A percentile compares a stretch with the other conserved stretches of the same genome.
Evolutionary conservation across 2,113 vertebrate species (phyloP).

Genomic region (Tapirus terrestris): DNA sequence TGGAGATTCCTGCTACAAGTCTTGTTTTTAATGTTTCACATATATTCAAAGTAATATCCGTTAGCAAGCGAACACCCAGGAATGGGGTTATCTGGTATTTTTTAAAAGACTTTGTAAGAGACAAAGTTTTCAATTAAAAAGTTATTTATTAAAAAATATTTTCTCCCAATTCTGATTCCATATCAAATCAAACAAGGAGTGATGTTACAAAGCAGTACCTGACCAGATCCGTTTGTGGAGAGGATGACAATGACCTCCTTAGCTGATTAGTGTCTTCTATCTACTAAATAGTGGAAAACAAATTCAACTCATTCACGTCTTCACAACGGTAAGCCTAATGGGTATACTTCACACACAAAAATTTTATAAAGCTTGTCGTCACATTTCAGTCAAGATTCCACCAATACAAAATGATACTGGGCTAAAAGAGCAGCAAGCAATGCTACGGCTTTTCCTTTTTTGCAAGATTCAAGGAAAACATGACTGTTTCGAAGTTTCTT

Average conservation of each 20-base stretch:
- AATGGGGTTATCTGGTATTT: neutral
- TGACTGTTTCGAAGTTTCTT: neutral
- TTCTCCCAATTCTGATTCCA: constrained; percentile 19
- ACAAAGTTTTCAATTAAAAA: constrained; percentile 47
- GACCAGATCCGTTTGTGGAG: neutral
- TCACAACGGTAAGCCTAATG: neutral
- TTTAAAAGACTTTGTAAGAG: constrained; percentile 9
- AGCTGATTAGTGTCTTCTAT: neutral
- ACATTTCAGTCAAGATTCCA: constrained; percentile 6
- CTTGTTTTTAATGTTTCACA: neutral
- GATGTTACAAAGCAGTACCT: neutral
- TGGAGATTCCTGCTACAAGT: neutral
- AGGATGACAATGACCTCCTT: neutral
- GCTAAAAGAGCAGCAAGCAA: neutral
- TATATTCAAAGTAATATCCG: neutral
- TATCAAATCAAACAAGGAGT: constrained; percentile 45
- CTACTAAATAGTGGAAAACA: neutral
- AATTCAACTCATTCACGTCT: neutral
- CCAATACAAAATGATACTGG: constrained; percentile 42
- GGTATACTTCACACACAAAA: neutral
- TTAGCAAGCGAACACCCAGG: neutral
- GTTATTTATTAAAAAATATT: constrained; percentile 76
- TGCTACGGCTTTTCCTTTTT: neutral
- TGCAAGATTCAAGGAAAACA: constrained; percentile 12
- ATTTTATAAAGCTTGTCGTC: constrained; percentile 35